Conservation (phyloP, 2,113 vertebrate genomes). For the Sardina pilchardus region DNA sequence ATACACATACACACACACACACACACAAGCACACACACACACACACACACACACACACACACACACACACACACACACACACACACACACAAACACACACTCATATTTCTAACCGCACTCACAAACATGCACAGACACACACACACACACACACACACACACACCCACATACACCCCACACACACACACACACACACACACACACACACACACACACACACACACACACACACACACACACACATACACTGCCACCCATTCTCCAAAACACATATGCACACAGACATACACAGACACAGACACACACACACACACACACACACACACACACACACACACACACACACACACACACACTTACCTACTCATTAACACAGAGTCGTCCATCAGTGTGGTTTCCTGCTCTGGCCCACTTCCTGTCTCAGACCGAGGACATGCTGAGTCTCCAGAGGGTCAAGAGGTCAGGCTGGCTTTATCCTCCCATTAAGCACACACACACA, state of each 20-base stretch:
- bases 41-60: too few species aligned
- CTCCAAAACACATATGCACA: too few species aligned
- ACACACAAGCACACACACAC: not conserved
- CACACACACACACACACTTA: not conserved
- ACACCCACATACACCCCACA: not conserved
- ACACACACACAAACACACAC: not conserved
- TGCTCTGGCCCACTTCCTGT: not conserved
- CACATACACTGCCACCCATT: not conserved
- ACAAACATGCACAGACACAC: not conserved
- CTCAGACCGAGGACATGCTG: not conserved
- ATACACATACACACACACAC: not conserved
- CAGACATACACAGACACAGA: too few species aligned
- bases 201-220: not conserved
- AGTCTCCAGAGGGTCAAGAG: not conserved
- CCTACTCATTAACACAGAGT: not conserved
- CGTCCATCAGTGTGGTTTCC: not conserved
- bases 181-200: not conserved
- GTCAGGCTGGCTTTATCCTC: not conserved
- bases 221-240: not conserved
- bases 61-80: not conserved
- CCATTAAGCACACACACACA: conserved; percentile 34
- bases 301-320: conserved; percentile 8
- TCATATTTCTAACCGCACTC: not conserved
- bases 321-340: not conserved
- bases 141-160: not conserved